Evolutionary conservation across 2,113 vertebrate species (phyloP).

Genomic region (Osmerus eperlanus): DNA sequence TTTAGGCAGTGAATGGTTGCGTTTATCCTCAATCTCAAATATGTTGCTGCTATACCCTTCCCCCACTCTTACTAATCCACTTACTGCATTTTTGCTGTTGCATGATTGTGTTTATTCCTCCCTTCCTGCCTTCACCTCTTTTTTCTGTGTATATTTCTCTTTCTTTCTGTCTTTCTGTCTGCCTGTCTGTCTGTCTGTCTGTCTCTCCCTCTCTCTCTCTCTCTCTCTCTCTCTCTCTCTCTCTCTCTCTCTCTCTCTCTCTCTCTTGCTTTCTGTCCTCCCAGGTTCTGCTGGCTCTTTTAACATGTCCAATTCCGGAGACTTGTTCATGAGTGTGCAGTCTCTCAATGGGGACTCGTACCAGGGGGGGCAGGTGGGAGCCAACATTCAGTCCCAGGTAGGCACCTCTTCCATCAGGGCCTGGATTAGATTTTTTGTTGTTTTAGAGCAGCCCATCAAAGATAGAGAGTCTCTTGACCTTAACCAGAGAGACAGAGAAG

Average conservation of each 20-base stretch:
- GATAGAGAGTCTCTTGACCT: constrained; percentile 44
- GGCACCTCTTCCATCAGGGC: constrained; percentile 68
- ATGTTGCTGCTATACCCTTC: constrained; percentile 6
- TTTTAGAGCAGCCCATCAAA: constrained; percentile 17
- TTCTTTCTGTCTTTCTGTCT: constrained; percentile 37
- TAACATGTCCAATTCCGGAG: constrained; percentile 99
- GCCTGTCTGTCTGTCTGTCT: constrained; percentile 33
- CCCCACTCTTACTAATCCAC: constrained; percentile 54
- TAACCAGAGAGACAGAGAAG: constrained; percentile 43
- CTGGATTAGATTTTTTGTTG: constrained; percentile 6
- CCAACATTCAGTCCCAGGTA: constrained; percentile 99
- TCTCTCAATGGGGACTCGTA: constrained; percentile 99
- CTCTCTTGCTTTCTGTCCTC: constrained; percentile 77
- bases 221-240: constrained; percentile 71
- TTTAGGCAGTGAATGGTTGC: neutral
- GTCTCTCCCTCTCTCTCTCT: constrained; percentile 21
- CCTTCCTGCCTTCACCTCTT: constrained; percentile 26
- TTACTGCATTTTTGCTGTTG: constrained; percentile 60
- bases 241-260: constrained; percentile 86
- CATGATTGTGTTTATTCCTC: constrained; percentile 65
- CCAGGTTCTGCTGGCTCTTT: constrained; percentile 99
- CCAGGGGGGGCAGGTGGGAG: constrained; percentile 99
- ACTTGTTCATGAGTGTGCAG: constrained; percentile 99
- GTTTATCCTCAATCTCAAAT: neutral
- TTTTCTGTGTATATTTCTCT: constrained; percentile 9